phyloP scores from a whole-genome alignment of 2,113 vertebrate genomes.

The Menura novaehollandiae region DNA sequence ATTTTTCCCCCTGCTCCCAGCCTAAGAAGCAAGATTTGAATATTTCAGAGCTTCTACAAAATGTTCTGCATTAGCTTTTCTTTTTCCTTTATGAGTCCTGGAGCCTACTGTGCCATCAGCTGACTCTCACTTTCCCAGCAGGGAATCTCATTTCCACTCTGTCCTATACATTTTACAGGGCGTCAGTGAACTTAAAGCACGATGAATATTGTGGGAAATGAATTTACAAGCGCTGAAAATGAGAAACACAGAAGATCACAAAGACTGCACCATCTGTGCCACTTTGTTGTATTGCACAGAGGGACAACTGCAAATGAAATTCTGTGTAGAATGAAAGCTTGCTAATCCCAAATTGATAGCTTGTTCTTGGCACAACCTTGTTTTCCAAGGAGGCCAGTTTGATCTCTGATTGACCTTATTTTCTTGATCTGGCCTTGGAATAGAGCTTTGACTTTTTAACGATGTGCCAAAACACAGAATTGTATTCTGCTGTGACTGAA shows the following conservation, averaged over 20 bases:
- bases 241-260: constrained; percentile 50
- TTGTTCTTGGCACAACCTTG: neutral
- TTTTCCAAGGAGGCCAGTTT: constrained; percentile 29
- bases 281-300: constrained; percentile 7
- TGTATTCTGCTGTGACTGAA: neutral
- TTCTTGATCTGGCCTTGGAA: constrained; percentile 16
- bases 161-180: constrained; percentile 8
- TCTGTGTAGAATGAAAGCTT: constrained; percentile 9
- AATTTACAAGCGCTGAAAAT: constrained; percentile 42
- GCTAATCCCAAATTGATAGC: constrained; percentile 36
- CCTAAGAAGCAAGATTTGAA: constrained; percentile 1
- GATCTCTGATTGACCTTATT: constrained; percentile 35
- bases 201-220: constrained; percentile 21
- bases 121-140: constrained; percentile 55
- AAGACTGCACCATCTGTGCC: constrained; percentile 42
- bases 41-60: constrained; percentile 14
- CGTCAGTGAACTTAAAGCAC: constrained; percentile 11
- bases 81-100: constrained; percentile 28
- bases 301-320: constrained; percentile 37
- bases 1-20: neutral
- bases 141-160: constrained; percentile 54
- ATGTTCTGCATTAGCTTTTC: constrained; percentile 17
- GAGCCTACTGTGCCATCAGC: constrained; percentile 42
- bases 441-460: constrained; percentile 1
- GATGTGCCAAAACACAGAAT: neutral